A percentile compares a stretch with the other conserved stretches of the same genome.
phyloP scores from a whole-genome alignment of 2,888 invertebrate species.

The Allygus modestus region DNA sequence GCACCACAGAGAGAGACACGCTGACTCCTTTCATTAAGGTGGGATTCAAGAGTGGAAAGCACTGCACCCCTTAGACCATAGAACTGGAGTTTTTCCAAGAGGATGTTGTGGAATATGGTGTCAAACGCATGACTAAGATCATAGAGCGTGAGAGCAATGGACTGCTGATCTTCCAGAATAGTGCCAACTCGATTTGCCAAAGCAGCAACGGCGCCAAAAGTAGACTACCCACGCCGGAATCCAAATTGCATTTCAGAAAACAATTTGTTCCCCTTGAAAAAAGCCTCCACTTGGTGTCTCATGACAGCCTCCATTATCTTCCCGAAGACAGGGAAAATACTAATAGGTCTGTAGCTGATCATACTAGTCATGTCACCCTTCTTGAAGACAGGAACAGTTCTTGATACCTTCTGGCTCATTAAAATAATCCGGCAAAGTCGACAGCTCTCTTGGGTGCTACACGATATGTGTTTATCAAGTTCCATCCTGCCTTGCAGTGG shows the following conservation, averaged over 20 bases:
- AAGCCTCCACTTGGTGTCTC: background rate
- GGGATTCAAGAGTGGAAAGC: background rate
- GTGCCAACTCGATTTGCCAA: background rate
- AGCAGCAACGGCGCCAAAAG: background rate
- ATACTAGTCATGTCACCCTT: background rate
- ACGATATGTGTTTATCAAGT: background rate
- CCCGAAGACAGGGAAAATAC: background rate
- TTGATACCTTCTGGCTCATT: background rate
- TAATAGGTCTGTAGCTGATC: constrained; percentile 19
- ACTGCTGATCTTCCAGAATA: background rate
- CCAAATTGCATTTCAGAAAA: constrained; percentile 18
- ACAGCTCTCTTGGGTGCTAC: background rate
- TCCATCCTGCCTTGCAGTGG: background rate
- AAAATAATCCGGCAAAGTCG: background rate
- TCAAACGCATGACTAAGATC: constrained; percentile 50
- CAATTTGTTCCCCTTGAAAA: background rate
- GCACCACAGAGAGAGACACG: background rate
- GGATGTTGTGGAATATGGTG: constrained; percentile 11
- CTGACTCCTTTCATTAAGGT: constrained; percentile 23
- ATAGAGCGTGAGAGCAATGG: background rate
- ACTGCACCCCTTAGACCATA: constrained; percentile 7
- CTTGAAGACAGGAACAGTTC: background rate
- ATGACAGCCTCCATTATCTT: constrained; percentile 23
- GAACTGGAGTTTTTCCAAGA: constrained; percentile 13
- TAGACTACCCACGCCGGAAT: constrained; percentile 16